Evolutionary conservation across 2,113 vertebrate genomes (phyloP).

Genomic region (Rattus rattus): DNA sequence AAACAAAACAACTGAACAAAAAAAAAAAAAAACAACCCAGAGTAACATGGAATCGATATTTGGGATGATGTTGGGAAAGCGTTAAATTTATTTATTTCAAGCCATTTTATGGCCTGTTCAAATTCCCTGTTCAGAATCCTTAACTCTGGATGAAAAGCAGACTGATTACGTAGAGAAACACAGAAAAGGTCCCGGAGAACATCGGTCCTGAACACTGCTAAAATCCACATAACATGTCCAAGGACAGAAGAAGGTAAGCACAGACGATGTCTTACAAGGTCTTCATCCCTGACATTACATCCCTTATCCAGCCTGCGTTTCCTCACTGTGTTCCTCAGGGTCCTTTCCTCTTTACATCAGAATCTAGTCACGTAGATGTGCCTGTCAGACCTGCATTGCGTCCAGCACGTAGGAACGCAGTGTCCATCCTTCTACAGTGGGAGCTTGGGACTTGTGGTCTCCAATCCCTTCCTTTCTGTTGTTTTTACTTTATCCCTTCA

Average conservation of each 20-base stretch:
- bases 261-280: neutral
- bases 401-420: neutral
- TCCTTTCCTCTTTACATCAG: neutral
- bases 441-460: neutral
- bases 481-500: neutral
- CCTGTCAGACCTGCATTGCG: neutral
- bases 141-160: constrained; percentile 43
- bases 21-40: neutral
- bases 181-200: neutral
- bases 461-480: neutral
- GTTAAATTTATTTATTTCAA: neutral
- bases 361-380: neutral
- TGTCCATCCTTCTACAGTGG: too few relatives aligned
- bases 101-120: neutral
- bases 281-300: neutral
- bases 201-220: neutral
- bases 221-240: neutral
- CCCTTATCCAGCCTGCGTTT: neutral
- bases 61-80: neutral
- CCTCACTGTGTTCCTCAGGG: neutral
- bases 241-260: neutral
- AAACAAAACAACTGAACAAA: neutral
- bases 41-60: neutral
- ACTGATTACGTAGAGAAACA: constrained; percentile 2
- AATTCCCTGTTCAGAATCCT: neutral